Evolutionary conservation across 2,113 vertebrate species (phyloP).

Genomic region (Prunella fulvescens): DNA sequence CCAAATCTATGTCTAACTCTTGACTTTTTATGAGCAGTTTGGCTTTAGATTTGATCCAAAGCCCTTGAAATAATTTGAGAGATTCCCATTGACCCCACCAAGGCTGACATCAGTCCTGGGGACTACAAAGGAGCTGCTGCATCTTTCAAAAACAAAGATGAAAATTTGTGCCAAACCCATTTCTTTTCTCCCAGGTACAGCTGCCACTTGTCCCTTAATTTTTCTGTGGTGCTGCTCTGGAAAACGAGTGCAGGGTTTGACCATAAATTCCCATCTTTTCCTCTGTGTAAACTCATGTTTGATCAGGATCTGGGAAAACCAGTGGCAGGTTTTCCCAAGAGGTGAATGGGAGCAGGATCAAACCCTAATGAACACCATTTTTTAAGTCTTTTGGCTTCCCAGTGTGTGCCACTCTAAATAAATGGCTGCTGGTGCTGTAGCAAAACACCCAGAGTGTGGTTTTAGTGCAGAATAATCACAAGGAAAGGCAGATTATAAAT

Average conservation of each 20-base stretch:
- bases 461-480: not conserved
- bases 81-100: not conserved
- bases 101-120: not conserved
- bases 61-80: not conserved
- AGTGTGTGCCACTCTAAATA: not conserved
- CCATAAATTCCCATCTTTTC: not conserved
- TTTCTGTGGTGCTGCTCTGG: not conserved
- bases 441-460: not conserved
- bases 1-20: not conserved
- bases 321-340: not conserved
- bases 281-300: not conserved
- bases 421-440: not conserved
- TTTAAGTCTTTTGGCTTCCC: not conserved
- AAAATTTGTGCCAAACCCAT: not conserved
- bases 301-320: not conserved
- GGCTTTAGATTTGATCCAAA: not conserved
- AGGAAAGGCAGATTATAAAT: not conserved
- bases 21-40: constrained; percentile 43
- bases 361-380: not conserved
- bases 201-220: not conserved
- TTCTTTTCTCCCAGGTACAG: not conserved
- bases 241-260: not conserved
- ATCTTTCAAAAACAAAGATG: not conserved
- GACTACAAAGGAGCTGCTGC: constrained; percentile 4
- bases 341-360: not conserved